Evolutionary conservation across 35 echinoderm and acorn worm genomes (phyloP).

Genomic region (Amphiura filiformis): DNA sequence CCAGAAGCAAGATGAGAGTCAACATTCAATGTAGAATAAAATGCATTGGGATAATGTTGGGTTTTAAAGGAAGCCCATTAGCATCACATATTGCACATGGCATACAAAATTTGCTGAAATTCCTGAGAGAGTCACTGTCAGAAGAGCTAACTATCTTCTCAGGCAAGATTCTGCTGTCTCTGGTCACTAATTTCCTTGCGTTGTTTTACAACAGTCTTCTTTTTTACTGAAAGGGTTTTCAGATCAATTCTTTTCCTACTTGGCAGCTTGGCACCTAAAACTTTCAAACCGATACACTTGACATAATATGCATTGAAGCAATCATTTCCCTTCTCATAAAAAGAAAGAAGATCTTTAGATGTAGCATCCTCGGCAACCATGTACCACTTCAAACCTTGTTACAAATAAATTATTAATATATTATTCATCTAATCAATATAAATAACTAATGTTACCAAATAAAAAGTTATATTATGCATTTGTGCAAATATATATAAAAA

Average conservation of each 20-base stretch:
- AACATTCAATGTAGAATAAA: background rate
- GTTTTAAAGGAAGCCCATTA: conserved; percentile 29
- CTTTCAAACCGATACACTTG: conserved; percentile 27
- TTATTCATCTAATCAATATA: too few species aligned
- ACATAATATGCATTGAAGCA: conserved; percentile 29
- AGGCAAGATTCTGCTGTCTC: conserved; percentile 36
- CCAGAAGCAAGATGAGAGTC: background rate
- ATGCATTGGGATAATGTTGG: conserved; percentile 6
- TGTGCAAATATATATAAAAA: too few species aligned
- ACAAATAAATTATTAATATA: too few species aligned
- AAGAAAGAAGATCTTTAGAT: background rate
- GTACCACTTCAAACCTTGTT: background rate
- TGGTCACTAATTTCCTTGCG: conserved; percentile 29
- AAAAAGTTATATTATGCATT: too few species aligned
- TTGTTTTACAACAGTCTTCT: conserved; percentile 22
- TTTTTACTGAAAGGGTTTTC: conserved; percentile 4
- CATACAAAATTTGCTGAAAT: conserved; percentile 23
- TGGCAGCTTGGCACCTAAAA: background rate
- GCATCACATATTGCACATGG: conserved; percentile 27
- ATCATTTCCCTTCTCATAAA: conserved; percentile 28
- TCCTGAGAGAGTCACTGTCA: conserved; percentile 11
- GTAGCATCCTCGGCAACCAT: background rate
- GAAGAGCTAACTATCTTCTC: conserved; percentile 32
- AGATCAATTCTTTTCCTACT: conserved; percentile 23
- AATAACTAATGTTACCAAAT: too few species aligned